These are phyloP conservation scores for Planiliza haematocheilus DNA, from an alignment of 2,113 vertebrate species.

Conservation along the genomic window DNA sequence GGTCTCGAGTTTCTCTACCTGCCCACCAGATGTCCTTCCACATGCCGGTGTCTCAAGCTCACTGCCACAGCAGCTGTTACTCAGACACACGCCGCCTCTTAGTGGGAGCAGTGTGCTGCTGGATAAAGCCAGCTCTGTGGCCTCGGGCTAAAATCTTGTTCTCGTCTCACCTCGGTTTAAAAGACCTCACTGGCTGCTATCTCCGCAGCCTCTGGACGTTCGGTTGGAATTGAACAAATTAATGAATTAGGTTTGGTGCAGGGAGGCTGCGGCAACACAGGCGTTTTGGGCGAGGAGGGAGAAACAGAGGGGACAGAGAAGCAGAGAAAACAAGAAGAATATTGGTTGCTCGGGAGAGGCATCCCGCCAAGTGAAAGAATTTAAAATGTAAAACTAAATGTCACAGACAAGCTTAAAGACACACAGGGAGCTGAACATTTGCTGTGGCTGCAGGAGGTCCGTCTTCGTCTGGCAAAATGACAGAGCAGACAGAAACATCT, in stretches of 20 bases:
- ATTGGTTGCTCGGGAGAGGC: background rate
- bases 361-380: background rate
- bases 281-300: background rate
- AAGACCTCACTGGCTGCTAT: background rate
- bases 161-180: background rate
- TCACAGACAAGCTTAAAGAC: background rate
- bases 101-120: constrained; percentile 21
- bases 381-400: constrained; percentile 45
- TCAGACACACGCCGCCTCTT: background rate
- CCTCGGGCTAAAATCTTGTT: constrained; percentile 22
- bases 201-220: background rate
- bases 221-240: background rate
- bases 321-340: background rate
- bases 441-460: constrained; percentile 40
- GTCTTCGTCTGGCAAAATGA: constrained; percentile 20
- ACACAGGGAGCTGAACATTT: constrained; percentile 41
- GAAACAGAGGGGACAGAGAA: background rate
- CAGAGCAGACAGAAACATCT: background rate
- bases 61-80: constrained; percentile 55
- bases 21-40: constrained; percentile 59
- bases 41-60: constrained; percentile 17
- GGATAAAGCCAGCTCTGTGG: background rate
- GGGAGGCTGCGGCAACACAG: constrained; percentile 23
- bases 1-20: constrained; percentile 54
- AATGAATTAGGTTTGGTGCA: background rate